A percentile compares a stretch with the other conserved stretches of the same genome.
These are phyloP conservation scores for Ceramica pisi DNA, from an alignment of 2,888 invertebrate genomes.

Conservation along the genomic window DNA sequence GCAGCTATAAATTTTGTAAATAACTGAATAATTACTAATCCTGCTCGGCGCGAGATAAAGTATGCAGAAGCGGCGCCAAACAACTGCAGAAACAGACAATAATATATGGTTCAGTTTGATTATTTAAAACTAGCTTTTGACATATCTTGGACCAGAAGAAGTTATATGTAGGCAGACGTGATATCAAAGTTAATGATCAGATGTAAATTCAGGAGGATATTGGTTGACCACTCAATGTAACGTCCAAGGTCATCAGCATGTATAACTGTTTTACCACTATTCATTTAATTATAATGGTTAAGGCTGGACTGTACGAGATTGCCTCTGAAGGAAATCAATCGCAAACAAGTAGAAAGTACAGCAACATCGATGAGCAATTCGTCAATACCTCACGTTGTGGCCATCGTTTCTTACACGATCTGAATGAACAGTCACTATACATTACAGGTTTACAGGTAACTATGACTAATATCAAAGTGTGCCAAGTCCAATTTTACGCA, in stretches of 20 bases:
- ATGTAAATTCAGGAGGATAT: background rate
- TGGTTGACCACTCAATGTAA: no score
- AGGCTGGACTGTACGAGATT: no score
- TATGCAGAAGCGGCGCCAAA: slow-evolving; percentile 37
- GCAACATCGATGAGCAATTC: slow-evolving; percentile 19
- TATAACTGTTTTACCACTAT: no score
- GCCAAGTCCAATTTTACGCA: slow-evolving; percentile 75
- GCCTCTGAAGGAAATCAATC: background rate
- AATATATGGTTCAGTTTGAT: slow-evolving; percentile 33
- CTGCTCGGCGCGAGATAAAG: slow-evolving; percentile 52
- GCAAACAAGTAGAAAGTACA: background rate
- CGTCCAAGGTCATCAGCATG: background rate
- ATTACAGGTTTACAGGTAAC: slow-evolving; percentile 62
- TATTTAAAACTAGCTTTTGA: slow-evolving; percentile 4
- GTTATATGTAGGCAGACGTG: background rate
- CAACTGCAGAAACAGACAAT: slow-evolving; percentile 28
- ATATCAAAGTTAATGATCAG: background rate
- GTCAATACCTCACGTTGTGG: background rate
- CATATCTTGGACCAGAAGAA: background rate
- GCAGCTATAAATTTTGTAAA: slow-evolving; percentile 10
- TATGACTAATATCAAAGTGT: slow-evolving; percentile 69
- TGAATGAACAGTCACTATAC: slow-evolving; percentile 49
- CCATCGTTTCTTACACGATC: slow-evolving; percentile 19
- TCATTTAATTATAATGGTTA: no score
- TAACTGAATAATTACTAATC: slow-evolving; percentile 36